Percentiles rank a stretch among this genome's conserved stretches.
These are phyloP conservation scores for Pachyuromys duprasi DNA, from an alignment of 2,797 vertebrate species.

Conservation along the genomic window DNA sequence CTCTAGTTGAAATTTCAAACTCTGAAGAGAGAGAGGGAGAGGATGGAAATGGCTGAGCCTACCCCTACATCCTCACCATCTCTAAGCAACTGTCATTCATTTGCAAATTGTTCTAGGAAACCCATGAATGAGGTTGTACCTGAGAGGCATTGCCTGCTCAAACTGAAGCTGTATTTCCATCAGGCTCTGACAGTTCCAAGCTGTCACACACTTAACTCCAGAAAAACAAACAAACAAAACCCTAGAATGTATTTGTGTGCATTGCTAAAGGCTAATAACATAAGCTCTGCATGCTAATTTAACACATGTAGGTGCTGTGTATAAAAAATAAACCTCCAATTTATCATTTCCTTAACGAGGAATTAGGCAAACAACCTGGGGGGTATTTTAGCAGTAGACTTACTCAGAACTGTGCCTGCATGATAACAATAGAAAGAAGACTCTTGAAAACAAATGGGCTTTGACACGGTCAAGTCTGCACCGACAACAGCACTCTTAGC, in stretches of 20 bases:
- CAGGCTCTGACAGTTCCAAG: not conserved
- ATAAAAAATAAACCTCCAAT: not conserved
- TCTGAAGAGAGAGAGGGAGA: not conserved
- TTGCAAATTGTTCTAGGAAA: not conserved
- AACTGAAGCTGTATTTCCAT: not conserved
- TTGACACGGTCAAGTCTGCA: not conserved
- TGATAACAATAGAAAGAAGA: not conserved
- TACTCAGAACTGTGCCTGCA: not conserved
- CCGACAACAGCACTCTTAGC: not conserved
- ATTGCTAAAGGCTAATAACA: not conserved
- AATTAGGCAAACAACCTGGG: not conserved
- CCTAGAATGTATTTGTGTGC: not conserved
- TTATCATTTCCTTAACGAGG: conserved; percentile 45
- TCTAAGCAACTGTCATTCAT: not conserved
- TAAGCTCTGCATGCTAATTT: not conserved
- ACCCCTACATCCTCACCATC: not conserved
- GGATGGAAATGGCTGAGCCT: not conserved
- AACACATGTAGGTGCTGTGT: not conserved
- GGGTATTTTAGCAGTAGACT: not conserved
- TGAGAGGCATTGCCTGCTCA: no score
- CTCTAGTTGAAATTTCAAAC: not conserved
- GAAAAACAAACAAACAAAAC: not conserved
- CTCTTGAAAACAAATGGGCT: not conserved
- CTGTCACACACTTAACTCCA: not conserved
- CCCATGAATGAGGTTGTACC: fast-evolving